These are phyloP conservation scores for Danionella cerebrum DNA, from an alignment of 2,113 vertebrate genomes.

Conservation along the genomic window DNA sequence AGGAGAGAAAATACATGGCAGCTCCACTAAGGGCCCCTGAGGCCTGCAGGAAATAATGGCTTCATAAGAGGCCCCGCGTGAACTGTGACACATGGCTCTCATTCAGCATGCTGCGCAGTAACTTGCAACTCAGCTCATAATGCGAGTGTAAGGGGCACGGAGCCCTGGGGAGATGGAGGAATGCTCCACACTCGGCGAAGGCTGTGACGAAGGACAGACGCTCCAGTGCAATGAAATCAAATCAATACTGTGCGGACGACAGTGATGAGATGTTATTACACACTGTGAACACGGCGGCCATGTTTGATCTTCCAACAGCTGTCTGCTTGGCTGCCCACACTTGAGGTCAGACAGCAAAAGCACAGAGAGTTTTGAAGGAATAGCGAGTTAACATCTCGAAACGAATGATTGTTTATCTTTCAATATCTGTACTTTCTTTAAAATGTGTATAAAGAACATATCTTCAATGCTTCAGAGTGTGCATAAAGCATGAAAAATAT, in stretches of 20 bases:
- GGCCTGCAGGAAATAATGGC: constrained; percentile 57
- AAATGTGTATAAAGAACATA: no score
- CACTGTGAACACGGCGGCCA: constrained; percentile 38
- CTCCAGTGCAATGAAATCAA: constrained; percentile 53
- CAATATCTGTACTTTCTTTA: no score
- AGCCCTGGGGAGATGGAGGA: constrained; percentile 48
- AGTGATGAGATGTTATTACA: constrained; percentile 61
- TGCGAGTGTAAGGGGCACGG: constrained; percentile 31
- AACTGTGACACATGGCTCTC: constrained; percentile 44
- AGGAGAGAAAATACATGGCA: constrained; percentile 33
- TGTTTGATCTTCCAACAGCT: constrained; percentile 54
- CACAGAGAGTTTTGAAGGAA: constrained; percentile 37
- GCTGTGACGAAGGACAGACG: constrained; percentile 54
- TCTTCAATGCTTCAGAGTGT: no score
- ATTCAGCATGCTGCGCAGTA: constrained; percentile 46
- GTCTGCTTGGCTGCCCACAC: constrained; percentile 41
- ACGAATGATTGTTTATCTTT: no score
- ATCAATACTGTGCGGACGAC: constrained; percentile 65
- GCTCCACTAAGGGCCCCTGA: constrained; percentile 36
- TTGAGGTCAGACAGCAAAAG: constrained; percentile 57
- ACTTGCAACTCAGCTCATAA: constrained; percentile 9
- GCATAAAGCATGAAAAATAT: no score
- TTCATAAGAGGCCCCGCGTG: constrained; percentile 52
- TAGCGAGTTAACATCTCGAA: background rate
- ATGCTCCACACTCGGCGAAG: constrained; percentile 37